Conservation (phyloP, 2,113 vertebrate genomes). For the Pterocles burchelli region DNA sequence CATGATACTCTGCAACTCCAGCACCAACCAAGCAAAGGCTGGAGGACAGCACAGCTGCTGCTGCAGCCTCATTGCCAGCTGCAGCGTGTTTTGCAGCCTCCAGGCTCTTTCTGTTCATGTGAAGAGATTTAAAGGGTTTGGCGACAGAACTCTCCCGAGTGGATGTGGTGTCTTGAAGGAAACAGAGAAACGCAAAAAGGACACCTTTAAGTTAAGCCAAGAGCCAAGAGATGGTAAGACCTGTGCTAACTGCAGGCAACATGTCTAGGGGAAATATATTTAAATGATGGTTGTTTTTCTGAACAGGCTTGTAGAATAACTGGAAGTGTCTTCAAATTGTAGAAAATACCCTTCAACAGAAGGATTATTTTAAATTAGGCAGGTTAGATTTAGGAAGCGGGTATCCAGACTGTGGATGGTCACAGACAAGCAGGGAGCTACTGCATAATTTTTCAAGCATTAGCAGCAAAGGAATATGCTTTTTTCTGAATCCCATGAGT, state of each 20-base stretch:
- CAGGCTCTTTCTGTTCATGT: neutral
- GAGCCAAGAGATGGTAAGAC: neutral
- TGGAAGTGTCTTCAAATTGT: neutral
- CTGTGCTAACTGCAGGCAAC: neutral
- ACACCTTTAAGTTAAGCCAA: neutral
- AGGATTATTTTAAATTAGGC: neutral
- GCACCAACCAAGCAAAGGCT: neutral
- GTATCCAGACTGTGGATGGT: neutral
- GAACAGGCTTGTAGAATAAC: neutral
- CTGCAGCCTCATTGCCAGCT: neutral
- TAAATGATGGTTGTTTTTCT: neutral
- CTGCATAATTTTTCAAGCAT: slow-evolving; percentile 28
- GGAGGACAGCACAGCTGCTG: neutral
- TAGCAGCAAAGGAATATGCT: neutral
- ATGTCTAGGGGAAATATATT: neutral
- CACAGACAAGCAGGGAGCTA: neutral
- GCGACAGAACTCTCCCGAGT: neutral
- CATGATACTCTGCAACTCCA: fast-evolving
- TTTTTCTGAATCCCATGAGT: slow-evolving; percentile 8
- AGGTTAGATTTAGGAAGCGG: neutral
- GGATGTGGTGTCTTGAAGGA: neutral
- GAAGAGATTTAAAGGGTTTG: neutral
- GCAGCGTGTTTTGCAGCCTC: neutral
- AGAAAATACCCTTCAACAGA: neutral
- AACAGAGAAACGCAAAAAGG: neutral